Conservation (phyloP, 2,888 invertebrate genomes). For the Charanyca ferruginea region DNA sequence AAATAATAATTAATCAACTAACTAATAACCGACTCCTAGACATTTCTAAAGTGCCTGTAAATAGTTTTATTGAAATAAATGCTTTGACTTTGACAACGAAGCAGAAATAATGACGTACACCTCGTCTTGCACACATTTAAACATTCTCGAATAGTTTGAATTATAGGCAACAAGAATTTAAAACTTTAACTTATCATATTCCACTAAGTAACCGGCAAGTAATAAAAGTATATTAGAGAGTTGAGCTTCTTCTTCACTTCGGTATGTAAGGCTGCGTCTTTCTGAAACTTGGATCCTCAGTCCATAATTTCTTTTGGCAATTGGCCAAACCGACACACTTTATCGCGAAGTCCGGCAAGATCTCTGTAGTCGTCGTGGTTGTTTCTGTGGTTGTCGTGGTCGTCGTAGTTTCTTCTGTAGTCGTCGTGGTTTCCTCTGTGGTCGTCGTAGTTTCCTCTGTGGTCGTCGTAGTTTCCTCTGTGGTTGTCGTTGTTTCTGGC, state of each 20-base stretch:
- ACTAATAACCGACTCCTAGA: no score
- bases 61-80: no score
- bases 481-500: no score
- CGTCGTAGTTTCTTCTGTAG: neutral
- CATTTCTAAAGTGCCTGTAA: no score
- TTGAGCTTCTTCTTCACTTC: slow-evolving; percentile 6
- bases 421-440: neutral
- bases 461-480: neutral
- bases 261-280: neutral
- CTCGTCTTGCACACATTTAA: no score
- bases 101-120: no score
- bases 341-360: no score
- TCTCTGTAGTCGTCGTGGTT: neutral
- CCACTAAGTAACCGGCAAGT: neutral
- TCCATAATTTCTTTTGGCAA: slow-evolving; percentile 22
- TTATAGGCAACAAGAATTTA: no score
- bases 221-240: neutral
- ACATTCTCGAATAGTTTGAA: no score
- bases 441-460: neutral
- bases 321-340: slow-evolving; percentile 14
- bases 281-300: neutral
- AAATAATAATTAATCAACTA: no score
- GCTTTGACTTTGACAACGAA: no score
- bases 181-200: no score
- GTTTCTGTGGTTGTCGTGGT: neutral